These are phyloP conservation scores for Neodiprion lecontei DNA, from an alignment of 1,140 invertebrate genomes.

Conservation along the genomic window DNA sequence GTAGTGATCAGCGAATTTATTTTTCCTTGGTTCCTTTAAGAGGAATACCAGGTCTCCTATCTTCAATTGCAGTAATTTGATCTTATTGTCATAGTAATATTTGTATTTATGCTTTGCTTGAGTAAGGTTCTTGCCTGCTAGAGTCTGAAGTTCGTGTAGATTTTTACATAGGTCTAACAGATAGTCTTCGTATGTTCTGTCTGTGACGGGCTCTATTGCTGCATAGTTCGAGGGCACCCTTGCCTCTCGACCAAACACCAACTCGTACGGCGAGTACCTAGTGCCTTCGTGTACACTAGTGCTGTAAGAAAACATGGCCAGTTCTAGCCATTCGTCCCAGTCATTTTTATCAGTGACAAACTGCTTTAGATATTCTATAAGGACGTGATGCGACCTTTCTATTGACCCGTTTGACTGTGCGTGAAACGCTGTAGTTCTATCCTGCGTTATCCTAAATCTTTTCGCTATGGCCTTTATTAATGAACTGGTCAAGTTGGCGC, in stretches of 20 bases:
- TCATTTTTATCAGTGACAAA: no score
- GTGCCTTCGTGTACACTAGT: conserved; percentile 41
- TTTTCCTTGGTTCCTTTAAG: conserved; percentile 15
- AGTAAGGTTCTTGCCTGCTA: conserved; percentile 6
- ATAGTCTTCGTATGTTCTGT: conserved; percentile 16
- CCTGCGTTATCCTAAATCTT: not conserved
- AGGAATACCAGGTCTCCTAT: conserved; percentile 21
- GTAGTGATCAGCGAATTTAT: conserved; percentile 16
- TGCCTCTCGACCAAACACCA: not conserved
- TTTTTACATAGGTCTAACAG: not conserved
- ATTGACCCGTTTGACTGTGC: conserved; percentile 14
- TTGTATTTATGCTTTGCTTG: conserved; percentile 9
- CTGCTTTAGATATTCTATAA: conserved; percentile 33
- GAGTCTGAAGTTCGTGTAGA: not conserved
- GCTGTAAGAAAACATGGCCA: no score
- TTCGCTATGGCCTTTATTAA: conserved; percentile 22
- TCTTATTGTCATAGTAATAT: conserved; percentile 16
- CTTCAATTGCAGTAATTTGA: conserved; percentile 15
- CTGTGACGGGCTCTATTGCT: no score
- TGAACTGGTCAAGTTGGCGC: conserved; percentile 36
- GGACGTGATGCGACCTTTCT: conserved; percentile 42
- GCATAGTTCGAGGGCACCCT: not conserved
- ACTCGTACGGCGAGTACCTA: conserved; percentile 23
- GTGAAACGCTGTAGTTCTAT: not conserved
- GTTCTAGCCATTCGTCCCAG: no score